Evolutionary conservation across 2,797 vertebrate genomes (phyloP).

Genomic region (Falco cherrug): DNA sequence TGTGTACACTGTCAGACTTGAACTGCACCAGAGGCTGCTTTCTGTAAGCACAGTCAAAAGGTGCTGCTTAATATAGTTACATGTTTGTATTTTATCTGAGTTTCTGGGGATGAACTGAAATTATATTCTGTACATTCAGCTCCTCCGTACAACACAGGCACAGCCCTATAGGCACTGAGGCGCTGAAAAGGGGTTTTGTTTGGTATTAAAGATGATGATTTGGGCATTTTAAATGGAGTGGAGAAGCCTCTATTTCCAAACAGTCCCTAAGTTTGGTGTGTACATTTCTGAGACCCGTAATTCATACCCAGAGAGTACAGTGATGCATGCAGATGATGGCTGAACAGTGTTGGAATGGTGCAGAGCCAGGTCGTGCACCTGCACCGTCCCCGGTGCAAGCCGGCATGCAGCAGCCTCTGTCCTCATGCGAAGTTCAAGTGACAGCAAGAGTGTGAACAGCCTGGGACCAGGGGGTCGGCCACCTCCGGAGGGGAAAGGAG

Average conservation of each 20-base stretch:
- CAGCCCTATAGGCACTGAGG: neutral
- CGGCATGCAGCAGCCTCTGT: neutral
- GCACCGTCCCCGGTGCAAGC: neutral
- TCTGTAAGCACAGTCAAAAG: neutral
- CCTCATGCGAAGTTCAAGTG: neutral
- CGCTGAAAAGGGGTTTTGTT: neutral
- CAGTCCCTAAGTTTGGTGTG: too few relatives aligned
- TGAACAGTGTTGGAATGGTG: neutral
- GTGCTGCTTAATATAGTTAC: neutral
- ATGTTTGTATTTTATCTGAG: neutral
- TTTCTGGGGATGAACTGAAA: neutral
- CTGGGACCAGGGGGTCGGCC: neutral
- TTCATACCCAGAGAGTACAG: neutral
- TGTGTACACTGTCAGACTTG: neutral
- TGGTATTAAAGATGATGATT: neutral
- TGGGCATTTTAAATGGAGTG: neutral
- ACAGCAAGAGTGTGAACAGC: neutral
- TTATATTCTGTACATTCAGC: neutral
- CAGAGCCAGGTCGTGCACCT: neutral
- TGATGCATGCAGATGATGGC: neutral
- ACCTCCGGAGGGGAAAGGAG: neutral
- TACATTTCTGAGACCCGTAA: accelerated
- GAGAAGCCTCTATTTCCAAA: neutral
- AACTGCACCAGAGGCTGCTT: neutral
- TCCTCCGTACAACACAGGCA: neutral